phyloP scores from a whole-genome alignment of 2,113 vertebrate genomes.

The Accipiter virgatus region DNA sequence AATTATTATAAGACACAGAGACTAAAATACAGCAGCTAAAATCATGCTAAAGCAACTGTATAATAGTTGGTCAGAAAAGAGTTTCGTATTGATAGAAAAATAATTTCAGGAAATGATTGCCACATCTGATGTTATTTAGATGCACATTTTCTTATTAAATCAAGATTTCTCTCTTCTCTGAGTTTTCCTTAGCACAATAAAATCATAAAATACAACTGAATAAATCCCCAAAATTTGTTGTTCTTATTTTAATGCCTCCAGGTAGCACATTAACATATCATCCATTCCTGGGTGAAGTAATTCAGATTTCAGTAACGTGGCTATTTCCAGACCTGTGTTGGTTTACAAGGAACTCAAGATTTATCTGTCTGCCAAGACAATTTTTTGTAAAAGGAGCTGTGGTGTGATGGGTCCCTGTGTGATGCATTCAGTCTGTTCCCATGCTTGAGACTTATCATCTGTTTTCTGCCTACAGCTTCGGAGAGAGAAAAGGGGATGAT shows the following conservation, averaged over 20 bases:
- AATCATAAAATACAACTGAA: neutral
- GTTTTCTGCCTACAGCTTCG: neutral
- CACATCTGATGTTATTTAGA: neutral
- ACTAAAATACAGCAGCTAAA: neutral
- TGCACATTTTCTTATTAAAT: neutral
- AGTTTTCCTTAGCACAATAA: neutral
- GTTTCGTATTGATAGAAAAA: neutral
- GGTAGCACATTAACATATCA: neutral
- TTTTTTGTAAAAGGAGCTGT: neutral
- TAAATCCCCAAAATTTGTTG: neutral
- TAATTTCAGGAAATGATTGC: neutral
- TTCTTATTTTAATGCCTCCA: neutral
- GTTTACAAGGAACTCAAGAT: neutral
- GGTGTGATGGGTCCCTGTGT: neutral
- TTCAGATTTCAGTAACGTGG: neutral
- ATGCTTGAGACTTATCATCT: neutral
- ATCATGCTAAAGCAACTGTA: neutral
- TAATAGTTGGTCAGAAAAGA: neutral
- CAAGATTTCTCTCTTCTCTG: neutral
- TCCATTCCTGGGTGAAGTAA: neutral
- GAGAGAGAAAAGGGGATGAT: neutral
- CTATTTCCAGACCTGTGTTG: neutral
- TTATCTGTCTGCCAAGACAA: neutral
- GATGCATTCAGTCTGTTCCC: neutral
- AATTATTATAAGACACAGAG: neutral